Evolutionary conservation across 2,113 vertebrate species (phyloP).

Genomic region (Protobothrops mucrosquamatus): DNA sequence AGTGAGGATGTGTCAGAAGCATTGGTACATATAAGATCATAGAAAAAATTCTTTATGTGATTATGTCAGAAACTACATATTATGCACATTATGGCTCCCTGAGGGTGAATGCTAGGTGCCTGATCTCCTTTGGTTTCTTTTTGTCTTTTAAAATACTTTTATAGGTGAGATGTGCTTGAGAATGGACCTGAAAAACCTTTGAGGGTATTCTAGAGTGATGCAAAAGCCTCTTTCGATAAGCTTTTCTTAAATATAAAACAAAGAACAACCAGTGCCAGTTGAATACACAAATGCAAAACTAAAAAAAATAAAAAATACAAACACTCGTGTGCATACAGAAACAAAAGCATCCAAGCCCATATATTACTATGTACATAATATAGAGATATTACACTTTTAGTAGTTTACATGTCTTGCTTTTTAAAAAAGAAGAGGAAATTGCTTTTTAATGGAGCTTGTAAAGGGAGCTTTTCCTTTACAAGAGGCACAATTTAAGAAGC

Average conservation of each 20-base stretch:
- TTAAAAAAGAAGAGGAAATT: neutral
- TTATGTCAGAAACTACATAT: neutral
- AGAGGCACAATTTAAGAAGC: neutral
- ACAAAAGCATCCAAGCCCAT: neutral
- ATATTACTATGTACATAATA: neutral
- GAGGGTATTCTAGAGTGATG: neutral
- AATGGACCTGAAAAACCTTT: neutral
- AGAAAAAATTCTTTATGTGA: neutral
- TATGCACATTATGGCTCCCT: neutral
- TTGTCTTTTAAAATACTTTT: neutral
- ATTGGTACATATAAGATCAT: neutral
- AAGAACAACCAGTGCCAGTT: neutral
- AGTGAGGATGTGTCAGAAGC: slow-evolving; percentile 29
- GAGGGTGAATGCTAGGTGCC: neutral
- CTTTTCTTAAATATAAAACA: neutral
- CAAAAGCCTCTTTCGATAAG: neutral
- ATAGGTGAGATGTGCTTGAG: neutral
- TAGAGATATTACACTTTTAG: neutral
- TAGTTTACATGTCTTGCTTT: neutral
- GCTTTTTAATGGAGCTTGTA: neutral
- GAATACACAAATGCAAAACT: neutral
- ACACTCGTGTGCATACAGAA: neutral
- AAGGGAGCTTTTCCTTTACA: neutral
- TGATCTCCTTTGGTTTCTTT: neutral
- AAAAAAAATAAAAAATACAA: neutral